phyloP scores from a whole-genome alignment of 2,888 invertebrate species.

The Drosophila kanekoi region DNA sequence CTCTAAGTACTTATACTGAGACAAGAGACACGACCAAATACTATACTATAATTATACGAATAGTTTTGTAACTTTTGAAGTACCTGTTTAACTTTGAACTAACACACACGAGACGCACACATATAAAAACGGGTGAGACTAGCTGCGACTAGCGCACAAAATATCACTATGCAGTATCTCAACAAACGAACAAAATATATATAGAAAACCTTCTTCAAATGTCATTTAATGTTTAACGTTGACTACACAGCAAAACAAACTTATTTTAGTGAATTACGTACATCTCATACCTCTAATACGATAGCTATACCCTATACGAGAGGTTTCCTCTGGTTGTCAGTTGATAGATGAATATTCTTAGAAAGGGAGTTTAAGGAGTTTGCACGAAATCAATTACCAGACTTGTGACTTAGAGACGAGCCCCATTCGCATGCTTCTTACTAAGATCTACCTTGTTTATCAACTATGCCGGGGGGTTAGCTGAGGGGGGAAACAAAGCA shows the following conservation, averaged over 20 bases:
- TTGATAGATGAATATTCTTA: too few species aligned
- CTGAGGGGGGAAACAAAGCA: slow-evolving; percentile 40
- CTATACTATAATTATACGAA: slow-evolving; percentile 15
- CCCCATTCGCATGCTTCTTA: slow-evolving; percentile 6
- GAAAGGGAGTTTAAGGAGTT: too few species aligned
- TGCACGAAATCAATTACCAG: not conserved
- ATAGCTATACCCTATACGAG: slow-evolving; percentile 16
- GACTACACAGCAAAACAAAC: slow-evolving; percentile 53
- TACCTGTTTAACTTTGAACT: slow-evolving; percentile 66
- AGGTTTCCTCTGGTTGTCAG: not conserved
- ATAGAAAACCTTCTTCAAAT: slow-evolving; percentile 13
- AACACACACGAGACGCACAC: slow-evolving; percentile 55
- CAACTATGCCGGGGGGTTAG: slow-evolving; percentile 11
- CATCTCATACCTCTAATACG: slow-evolving; percentile 31
- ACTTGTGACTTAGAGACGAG: not conserved
- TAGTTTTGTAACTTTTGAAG: slow-evolving; percentile 51
- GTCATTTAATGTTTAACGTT: slow-evolving; percentile 37
- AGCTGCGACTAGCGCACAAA: slow-evolving; percentile 34
- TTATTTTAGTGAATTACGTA: slow-evolving; percentile 45
- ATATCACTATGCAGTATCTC: slow-evolving; percentile 57
- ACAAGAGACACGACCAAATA: slow-evolving; percentile 32
- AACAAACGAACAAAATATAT: slow-evolving; percentile 10
- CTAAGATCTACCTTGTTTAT: slow-evolving; percentile 16
- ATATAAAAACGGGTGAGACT: slow-evolving; percentile 45
- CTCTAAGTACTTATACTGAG: slow-evolving; percentile 22